Conservation (phyloP, 2,113 vertebrate species). For the Lepisosteus osseus region DNA sequence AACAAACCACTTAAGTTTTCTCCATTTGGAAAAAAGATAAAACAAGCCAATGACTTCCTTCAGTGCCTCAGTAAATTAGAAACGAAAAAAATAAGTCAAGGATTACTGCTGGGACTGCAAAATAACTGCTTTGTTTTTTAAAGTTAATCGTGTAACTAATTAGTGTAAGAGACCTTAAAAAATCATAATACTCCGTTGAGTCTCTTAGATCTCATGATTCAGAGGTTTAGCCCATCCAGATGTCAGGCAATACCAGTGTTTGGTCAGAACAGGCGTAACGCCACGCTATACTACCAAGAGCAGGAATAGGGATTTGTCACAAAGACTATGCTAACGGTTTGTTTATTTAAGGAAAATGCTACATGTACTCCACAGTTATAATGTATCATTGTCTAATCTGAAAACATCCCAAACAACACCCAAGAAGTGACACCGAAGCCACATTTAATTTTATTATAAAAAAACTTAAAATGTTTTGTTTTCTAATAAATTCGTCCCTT, state of each 20-base stretch:
- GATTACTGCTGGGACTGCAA: neutral
- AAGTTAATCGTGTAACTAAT: neutral
- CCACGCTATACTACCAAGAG: neutral
- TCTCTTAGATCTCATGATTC: neutral
- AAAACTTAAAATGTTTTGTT: too few relatives aligned
- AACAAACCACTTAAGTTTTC: slow-evolving; percentile 5
- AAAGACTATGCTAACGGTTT: too few relatives aligned
- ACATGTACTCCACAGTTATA: too few relatives aligned
- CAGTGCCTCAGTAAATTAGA: slow-evolving; percentile 4
- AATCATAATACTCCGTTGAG: neutral
- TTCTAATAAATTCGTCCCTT: neutral
- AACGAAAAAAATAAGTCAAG: neutral
- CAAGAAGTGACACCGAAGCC: too few relatives aligned
- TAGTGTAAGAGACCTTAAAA: slow-evolving; percentile 5
- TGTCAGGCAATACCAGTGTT: neutral
- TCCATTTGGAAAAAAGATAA: neutral
- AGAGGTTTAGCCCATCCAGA: neutral
- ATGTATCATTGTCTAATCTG: too few relatives aligned
- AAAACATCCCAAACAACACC: too few relatives aligned
- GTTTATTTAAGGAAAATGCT: too few relatives aligned
- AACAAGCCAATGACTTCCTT: slow-evolving; percentile 10
- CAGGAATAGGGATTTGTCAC: too few relatives aligned
- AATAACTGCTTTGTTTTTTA: neutral
- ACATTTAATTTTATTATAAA: too few relatives aligned
- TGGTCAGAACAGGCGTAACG: neutral